phyloP scores from a whole-genome alignment of 2,888 invertebrate genomes.

The Myopa testacea region DNA sequence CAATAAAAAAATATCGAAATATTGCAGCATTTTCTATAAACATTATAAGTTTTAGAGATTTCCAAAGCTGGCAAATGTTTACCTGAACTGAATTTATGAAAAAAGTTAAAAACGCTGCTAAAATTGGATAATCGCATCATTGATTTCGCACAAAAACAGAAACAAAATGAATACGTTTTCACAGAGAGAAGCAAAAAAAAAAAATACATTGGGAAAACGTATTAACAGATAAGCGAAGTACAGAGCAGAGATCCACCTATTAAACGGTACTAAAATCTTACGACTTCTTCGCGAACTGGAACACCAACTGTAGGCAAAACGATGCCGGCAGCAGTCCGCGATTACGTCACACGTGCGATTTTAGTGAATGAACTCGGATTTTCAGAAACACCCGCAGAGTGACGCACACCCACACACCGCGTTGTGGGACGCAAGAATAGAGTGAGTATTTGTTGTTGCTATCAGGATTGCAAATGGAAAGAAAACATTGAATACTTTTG shows the following conservation, averaged over 20 bases:
- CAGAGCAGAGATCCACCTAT: neutral
- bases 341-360: neutral
- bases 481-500: too few relatives aligned
- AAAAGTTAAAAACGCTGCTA: neutral
- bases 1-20: too few relatives aligned
- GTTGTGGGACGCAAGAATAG: neutral
- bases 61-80: too few relatives aligned
- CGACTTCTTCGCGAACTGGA: slow-evolving; percentile 17
- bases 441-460: too few relatives aligned
- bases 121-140: slow-evolving; percentile 26
- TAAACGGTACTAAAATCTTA: slow-evolving; percentile 32
- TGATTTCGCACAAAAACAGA: neutral
- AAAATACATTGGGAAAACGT: neutral
- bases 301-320: neutral
- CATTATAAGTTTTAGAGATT: too few relatives aligned
- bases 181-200: slow-evolving; percentile 10
- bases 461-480: too few relatives aligned
- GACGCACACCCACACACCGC: neutral
- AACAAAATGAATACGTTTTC: slow-evolving; percentile 11
- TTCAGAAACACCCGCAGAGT: neutral
- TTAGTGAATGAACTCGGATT: neutral
- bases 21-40: too few relatives aligned
- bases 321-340: neutral
- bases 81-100: neutral
- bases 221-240: neutral